Conservation (phyloP, 2,888 invertebrate genomes). For the Meganola albula region DNA sequence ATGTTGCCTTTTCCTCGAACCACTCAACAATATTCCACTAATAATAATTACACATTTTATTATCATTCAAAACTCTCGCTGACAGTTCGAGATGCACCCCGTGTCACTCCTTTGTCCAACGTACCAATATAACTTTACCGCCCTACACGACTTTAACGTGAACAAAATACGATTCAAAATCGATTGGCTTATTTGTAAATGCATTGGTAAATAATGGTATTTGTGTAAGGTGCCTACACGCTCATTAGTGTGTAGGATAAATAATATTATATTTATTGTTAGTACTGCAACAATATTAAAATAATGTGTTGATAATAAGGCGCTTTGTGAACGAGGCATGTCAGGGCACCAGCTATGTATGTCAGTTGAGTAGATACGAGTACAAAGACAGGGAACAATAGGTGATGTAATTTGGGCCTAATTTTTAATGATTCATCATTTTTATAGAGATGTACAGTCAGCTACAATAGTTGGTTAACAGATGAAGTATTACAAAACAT, state of each 20-base stretch:
- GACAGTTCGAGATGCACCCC: slow-evolving; percentile 65
- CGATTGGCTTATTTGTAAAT: slow-evolving; percentile 11
- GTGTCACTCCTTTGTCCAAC: slow-evolving; percentile 58
- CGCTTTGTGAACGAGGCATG: slow-evolving; percentile 42
- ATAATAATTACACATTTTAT: slow-evolving; percentile 69
- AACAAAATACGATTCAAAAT: slow-evolving; percentile 31
- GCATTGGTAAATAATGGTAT: slow-evolving; percentile 31
- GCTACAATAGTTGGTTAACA: too few relatives aligned
- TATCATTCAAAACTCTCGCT: slow-evolving; percentile 64
- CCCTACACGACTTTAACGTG: slow-evolving; percentile 9
- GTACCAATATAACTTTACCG: slow-evolving; percentile 29
- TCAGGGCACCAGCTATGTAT: neutral
- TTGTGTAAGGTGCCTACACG: slow-evolving; percentile 60
- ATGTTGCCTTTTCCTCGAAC: slow-evolving; percentile 50
- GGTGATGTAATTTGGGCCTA: neutral
- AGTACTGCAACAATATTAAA: slow-evolving; percentile 71
- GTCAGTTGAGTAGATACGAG: too few relatives aligned
- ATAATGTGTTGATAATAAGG: slow-evolving; percentile 69
- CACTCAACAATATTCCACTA: slow-evolving; percentile 50
- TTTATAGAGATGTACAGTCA: too few relatives aligned
- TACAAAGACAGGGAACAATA: too few relatives aligned
- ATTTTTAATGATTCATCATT: too few relatives aligned
- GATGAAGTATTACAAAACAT: too few relatives aligned
- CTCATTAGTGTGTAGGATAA: slow-evolving; percentile 69
- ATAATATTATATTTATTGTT: slow-evolving; percentile 56